Conservation (phyloP, 1,140 invertebrate genomes). For the Spodoptera litura region DNA sequence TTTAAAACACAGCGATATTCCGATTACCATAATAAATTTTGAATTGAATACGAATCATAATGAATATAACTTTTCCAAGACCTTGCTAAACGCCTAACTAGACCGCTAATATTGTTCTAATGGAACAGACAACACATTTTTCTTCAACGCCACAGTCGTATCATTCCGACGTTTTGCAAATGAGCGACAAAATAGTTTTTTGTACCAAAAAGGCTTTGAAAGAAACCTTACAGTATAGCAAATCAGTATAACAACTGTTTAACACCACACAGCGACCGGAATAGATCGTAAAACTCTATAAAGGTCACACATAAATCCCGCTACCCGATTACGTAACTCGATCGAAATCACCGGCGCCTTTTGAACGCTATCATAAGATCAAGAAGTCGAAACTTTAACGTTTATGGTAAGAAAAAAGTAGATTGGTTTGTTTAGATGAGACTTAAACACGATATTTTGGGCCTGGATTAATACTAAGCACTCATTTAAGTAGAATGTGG, state of each 20-base stretch:
- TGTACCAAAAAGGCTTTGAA: background rate
- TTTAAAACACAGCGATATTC: no score
- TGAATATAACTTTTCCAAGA: no score
- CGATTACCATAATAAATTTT: no score
- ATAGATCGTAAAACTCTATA: constrained; percentile 39
- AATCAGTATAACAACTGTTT: constrained; percentile 40
- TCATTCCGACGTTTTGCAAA: background rate
- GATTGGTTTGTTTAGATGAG: background rate
- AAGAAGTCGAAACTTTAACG: background rate
- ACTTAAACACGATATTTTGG: no score
- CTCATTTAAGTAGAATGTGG: no score
- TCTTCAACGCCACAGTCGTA: no score
- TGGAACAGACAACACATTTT: no score
- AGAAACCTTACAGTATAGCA: constrained; percentile 12
- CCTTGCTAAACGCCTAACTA: no score
- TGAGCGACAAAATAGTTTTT: constrained; percentile 2
- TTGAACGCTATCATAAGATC: constrained; percentile 25
- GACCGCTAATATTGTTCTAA: no score
- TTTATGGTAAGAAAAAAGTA: background rate
- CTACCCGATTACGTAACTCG: constrained; percentile 14
- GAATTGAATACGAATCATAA: no score
- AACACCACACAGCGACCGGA: constrained; percentile 20
- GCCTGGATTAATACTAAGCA: no score
- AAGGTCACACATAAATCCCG: constrained; percentile 37
- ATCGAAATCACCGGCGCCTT: constrained; percentile 23